Evolutionary conservation across 2,113 vertebrate genomes (phyloP), one percentile per base, ranked within the genome.

Genomic region (Apteryx mantelli): DNA sequence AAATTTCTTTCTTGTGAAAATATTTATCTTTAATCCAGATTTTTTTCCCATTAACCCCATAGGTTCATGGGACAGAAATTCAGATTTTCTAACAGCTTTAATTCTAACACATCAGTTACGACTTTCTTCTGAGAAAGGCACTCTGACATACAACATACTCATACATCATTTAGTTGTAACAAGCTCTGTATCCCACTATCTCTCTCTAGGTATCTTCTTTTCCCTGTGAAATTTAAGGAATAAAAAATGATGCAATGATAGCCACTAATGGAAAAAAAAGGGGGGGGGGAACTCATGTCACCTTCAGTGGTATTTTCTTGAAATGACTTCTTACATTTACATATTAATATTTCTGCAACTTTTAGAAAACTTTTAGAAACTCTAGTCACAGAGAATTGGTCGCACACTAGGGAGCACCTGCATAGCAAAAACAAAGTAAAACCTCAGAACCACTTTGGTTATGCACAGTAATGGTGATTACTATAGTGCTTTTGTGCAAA

Each of bases 21-120:
- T 40, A 42, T 4, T 2, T 15, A 21, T 38, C 19, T 63, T 42
- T 25, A 70, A 82, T 44, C 0, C 1, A 13, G 0, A 1, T 22
- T 26, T 53, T 36, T 44, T 36, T 30, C 1, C 1, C 36, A 19
- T 55, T 50, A 55, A 52, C 5, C 1, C 5, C 7, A 40, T 52
- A 42, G 79, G 78, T 56, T 44, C 1, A 76, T 5, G 3, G 28
- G 3, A 68, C 4, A 46, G 46, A 82, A 79, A 75, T 75, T 78
- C 50, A 53, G 5, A 3, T 53, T 16, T 53, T 70, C 32, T 42
- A 71, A 64, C 4, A 60, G 3, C 8, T 82, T 81, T 52, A 75
- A 5, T 11, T 74, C 22, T 53, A 86, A 66, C 7, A 36, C 0
- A 4, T 5, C 9, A 13, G 3, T 30, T 20, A 52, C 64, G 17